Percentiles rank a stretch among this genome's conserved stretches.
phyloP scores from a whole-genome alignment of 2,113 vertebrate species.

The Oplegnathus fasciatus region DNA sequence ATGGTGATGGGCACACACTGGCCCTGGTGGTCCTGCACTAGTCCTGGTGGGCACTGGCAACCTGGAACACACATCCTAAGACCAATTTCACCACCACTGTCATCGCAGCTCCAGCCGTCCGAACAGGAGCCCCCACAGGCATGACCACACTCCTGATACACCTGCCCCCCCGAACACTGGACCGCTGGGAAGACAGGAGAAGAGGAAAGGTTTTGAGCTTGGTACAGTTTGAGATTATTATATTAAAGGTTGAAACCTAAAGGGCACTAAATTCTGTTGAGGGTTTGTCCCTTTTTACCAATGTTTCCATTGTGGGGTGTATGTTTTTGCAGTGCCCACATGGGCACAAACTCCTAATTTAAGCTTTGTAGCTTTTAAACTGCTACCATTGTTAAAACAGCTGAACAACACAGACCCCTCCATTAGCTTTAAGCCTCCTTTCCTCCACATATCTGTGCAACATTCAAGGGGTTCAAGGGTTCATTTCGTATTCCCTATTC shows the following conservation, averaged over 20 bases:
- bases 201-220: not conserved
- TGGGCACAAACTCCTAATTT: not conserved
- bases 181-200: slow-evolving; percentile 75
- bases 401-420: not conserved
- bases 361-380: not conserved
- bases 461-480: too few relatives aligned
- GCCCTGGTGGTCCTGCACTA: slow-evolving; percentile 86
- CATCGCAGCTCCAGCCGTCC: slow-evolving; percentile 78
- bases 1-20: slow-evolving; percentile 87
- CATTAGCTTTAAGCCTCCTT: not conserved
- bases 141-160: slow-evolving; percentile 88
- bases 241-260: not conserved
- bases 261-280: not conserved
- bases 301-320: not conserved
- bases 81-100: slow-evolving; percentile 13
- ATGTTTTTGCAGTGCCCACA: not conserved
- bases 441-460: not conserved
- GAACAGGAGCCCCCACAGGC: slow-evolving; percentile 86
- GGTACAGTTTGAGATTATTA: not conserved
- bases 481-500: too few relatives aligned
- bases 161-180: slow-evolving; percentile 88
- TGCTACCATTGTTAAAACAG: not conserved
- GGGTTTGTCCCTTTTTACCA: not conserved
- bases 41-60: slow-evolving; percentile 88
- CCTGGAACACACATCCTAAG: slow-evolving; percentile 86